Conservation (phyloP, 2,888 invertebrate genomes). For the Sepiola atlantica region DNA sequence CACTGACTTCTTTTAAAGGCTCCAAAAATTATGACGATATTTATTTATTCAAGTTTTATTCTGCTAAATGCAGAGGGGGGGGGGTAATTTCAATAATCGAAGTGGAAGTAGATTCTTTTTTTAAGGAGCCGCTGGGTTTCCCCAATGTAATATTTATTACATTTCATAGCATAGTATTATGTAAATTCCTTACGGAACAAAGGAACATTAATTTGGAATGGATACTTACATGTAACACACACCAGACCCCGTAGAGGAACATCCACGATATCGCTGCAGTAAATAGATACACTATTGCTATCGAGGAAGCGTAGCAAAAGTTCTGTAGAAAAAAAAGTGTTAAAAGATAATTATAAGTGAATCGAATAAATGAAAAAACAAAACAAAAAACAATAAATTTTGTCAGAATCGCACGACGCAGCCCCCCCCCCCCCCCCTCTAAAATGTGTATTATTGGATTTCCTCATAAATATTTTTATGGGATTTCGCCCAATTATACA, state of each 20-base stretch:
- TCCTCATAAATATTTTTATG: too few species aligned
- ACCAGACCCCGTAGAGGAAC: neutral
- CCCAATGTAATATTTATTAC: too few species aligned
- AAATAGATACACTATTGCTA: constrained; percentile 21
- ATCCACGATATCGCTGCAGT: neutral
- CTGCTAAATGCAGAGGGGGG: too few species aligned
- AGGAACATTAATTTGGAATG: neutral
- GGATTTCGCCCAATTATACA: too few species aligned
- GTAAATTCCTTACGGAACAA: too few species aligned
- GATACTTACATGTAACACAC: neutral
- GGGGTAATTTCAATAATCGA: too few species aligned
- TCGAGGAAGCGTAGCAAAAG: neutral
- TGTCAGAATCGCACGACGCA: neutral
- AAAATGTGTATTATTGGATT: neutral
- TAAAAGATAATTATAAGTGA: neutral
- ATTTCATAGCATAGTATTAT: too few species aligned
- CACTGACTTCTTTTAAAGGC: neutral
- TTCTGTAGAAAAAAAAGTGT: neutral
- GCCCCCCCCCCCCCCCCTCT: neutral
- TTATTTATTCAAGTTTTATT: too few species aligned
- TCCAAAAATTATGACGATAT: too few species aligned
- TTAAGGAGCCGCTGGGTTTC: too few species aligned
- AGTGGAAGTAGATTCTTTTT: too few species aligned
- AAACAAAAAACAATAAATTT: neutral
- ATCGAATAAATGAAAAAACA: neutral